These are phyloP conservation scores for Poecilia latipinna DNA, from an alignment of 2,113 vertebrate genomes.

Conservation along the genomic window DNA sequence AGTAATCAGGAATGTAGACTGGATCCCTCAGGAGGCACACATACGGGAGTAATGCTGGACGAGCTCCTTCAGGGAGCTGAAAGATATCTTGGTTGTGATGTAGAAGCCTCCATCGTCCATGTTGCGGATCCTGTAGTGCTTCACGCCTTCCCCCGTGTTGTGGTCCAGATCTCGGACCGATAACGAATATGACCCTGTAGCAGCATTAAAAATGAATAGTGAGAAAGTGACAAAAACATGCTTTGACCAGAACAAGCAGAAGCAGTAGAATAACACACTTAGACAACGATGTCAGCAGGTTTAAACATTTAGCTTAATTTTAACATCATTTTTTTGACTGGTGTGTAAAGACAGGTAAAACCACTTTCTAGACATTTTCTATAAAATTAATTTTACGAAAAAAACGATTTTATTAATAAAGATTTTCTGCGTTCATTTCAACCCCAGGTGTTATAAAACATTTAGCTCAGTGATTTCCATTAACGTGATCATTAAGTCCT, in stretches of 20 bases:
- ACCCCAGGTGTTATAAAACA: too few relatives aligned
- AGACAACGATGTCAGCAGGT: not conserved
- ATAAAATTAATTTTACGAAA: too few relatives aligned
- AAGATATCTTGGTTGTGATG: constrained; percentile 90
- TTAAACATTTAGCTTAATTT: not conserved
- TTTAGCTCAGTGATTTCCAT: too few relatives aligned
- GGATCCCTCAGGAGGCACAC: constrained; percentile 15
- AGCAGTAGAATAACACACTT: not conserved
- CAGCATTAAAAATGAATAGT: not conserved
- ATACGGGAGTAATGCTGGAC: constrained; percentile 91
- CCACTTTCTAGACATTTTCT: too few relatives aligned
- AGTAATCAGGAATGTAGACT: rapidly evolving
- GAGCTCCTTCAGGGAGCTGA: constrained; percentile 86
- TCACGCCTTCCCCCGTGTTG: constrained; percentile 90
- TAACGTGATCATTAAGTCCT: too few relatives aligned
- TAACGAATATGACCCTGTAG: constrained; percentile 89
- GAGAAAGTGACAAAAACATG: not conserved
- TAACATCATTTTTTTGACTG: not conserved
- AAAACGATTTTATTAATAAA: too few relatives aligned
- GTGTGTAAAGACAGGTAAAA: not conserved
- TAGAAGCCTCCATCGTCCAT: constrained; percentile 93
- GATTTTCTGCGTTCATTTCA: too few relatives aligned
- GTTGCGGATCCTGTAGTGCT: constrained; percentile 99
- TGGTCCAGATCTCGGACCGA: constrained; percentile 93
- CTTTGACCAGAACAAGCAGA: not conserved